Percentiles rank a stretch among this genome's conserved stretches.
Conservation (phyloP, 2,888 invertebrate species). For the Cremastobaeus sp. region DNA sequence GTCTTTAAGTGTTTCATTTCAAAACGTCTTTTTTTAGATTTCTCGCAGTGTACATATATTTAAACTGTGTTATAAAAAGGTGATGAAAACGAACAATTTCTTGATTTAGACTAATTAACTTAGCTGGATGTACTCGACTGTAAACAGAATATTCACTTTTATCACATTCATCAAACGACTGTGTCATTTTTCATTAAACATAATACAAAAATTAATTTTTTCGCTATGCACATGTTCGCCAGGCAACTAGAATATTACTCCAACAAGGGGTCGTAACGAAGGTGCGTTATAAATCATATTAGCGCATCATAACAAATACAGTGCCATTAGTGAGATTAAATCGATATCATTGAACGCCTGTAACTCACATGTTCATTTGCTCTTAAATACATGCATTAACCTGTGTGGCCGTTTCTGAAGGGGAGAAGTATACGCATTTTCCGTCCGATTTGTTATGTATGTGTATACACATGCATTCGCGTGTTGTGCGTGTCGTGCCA, state of each 20-base stretch:
- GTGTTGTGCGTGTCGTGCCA: conserved; percentile 57
- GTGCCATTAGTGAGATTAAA: conserved; percentile 73
- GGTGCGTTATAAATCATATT: conserved; percentile 73
- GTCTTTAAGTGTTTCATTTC: too few relatives aligned
- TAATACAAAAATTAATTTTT: conserved; percentile 2
- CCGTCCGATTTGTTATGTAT: conserved; percentile 66
- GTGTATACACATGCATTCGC: conserved; percentile 35
- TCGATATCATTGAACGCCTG: conserved; percentile 50
- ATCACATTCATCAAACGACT: too few relatives aligned
- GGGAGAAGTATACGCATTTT: conserved; percentile 40
- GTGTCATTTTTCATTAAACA: not conserved
- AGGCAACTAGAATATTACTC: conserved; percentile 11
- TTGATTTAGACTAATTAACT: too few relatives aligned
- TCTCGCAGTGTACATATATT: too few relatives aligned
- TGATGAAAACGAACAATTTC: too few relatives aligned
- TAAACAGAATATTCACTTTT: too few relatives aligned
- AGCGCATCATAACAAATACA: conserved; percentile 65
- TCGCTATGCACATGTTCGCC: conserved; percentile 19
- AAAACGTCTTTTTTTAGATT: too few relatives aligned
- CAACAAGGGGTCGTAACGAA: conserved; percentile 67
- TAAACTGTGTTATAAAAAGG: too few relatives aligned
- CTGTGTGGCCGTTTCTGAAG: conserved; percentile 26
- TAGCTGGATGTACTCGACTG: too few relatives aligned
- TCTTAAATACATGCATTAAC: conserved; percentile 55
- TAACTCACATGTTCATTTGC: conserved; percentile 55